Evolutionary conservation across 1,140 invertebrate genomes (phyloP), one percentile per base, ranked within the genome.

Genomic region (Heliconius melpomene): DNA sequence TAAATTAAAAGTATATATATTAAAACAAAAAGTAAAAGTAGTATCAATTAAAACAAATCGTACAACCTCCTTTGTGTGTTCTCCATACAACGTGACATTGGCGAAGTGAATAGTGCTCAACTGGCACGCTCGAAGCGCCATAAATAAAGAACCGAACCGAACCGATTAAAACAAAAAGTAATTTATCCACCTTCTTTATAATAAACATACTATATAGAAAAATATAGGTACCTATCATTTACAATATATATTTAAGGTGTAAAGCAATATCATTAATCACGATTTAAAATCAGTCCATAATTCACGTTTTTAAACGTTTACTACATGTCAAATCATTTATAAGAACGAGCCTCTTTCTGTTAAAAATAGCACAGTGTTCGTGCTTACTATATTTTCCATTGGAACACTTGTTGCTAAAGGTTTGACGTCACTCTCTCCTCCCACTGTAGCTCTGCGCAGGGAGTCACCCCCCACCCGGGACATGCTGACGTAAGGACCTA

Each of bases 371-470:
- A 76, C 82, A 76, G 80, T 82, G 81, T 85, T 84, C 84, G 86
- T 89, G 88, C 89, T 87, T 87, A 87, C 84, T 90, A 91, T 86
- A 86, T 85, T 83, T 86, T 89, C 84, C 85, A 87, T 88, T 70
- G 86, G 84, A 89, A 85, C 90, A 93, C 92, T 94, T 94, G 92
- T 94, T 94, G 92, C 92, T 85, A 84, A 86, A 83, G 79, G 82
- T 85, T 92, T 94, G 92, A 94, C 92, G 92, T 94, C 91, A 94
- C 79, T 83, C 77, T 85, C 86, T 88, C 89, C 75, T 81, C 78
- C 84, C 84, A 85, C 52, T 81, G 80, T 72, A 75, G 74, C 72
- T 80, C 82, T 80, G 81, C 83, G 83, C 81, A 85, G 66, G 84
- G 86, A n/a, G 77, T 80, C 79, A 81, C 86, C 88, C 88, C 75